A percentile compares a stretch with the other conserved stretches of the same genome.
These are phyloP conservation scores for Epinephelus fuscoguttatus DNA, from an alignment of 2,113 vertebrate species.

Conservation along the genomic window DNA sequence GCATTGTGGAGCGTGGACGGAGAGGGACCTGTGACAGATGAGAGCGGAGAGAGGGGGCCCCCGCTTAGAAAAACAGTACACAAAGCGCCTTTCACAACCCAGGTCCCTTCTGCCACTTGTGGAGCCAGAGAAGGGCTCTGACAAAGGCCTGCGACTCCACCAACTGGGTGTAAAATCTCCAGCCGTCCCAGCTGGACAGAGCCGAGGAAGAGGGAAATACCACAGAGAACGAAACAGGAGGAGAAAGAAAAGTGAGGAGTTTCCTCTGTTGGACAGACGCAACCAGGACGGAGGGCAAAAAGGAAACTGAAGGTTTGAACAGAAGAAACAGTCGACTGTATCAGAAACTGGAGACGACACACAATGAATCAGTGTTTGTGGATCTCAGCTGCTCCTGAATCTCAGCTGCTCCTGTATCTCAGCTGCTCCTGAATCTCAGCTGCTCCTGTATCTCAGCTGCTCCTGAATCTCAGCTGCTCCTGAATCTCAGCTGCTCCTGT, in stretches of 20 bases:
- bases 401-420: too few species aligned
- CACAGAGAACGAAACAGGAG: conserved; percentile 80
- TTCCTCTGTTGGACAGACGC: conserved; percentile 43
- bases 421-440: too few species aligned
- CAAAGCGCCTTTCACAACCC: conserved; percentile 95
- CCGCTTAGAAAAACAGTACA: conserved; percentile 98
- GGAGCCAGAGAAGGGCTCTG: conserved; percentile 93
- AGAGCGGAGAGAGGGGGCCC: conserved; percentile 92
- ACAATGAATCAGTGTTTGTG: not conserved
- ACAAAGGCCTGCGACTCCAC: conserved; percentile 94
- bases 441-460: too few species aligned
- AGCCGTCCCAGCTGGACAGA: conserved; percentile 88
- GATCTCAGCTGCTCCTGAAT: too few species aligned
- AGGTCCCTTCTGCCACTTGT: conserved; percentile 97
- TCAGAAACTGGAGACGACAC: not conserved
- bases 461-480: too few species aligned
- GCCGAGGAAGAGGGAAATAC: conserved; percentile 90
- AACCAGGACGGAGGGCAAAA: conserved; percentile 22
- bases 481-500: too few species aligned
- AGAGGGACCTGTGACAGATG: conserved; percentile 99
- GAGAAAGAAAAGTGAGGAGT: conserved; percentile 43
- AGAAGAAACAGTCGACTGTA: conserved; percentile 1
- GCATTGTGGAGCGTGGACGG: conserved; percentile 94
- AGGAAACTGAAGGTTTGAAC: not conserved
- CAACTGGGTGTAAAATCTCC: conserved; percentile 98